A percentile compares a stretch with the other conserved stretches of the same genome.
These are phyloP conservation scores for Falcunculus frontatus DNA, from an alignment of 2,113 vertebrate species.

Conservation along the genomic window DNA sequence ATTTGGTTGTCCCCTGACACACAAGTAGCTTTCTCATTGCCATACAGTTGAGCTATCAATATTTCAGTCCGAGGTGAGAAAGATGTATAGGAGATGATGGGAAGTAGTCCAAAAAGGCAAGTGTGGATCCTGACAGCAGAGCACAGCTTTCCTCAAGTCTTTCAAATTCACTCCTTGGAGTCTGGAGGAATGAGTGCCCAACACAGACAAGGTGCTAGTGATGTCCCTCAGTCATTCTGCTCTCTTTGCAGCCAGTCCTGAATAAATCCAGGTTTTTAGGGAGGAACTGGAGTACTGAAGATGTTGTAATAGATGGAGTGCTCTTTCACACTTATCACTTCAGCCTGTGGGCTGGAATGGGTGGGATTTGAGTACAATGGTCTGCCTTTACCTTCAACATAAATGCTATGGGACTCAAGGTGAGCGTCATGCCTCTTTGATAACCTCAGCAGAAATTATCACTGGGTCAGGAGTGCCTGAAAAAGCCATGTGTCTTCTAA, in stretches of 20 bases:
- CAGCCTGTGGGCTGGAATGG: neutral
- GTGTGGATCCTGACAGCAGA: neutral
- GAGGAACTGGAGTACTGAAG: neutral
- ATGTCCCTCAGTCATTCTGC: neutral
- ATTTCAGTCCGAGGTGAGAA: neutral
- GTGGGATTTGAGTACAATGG: neutral
- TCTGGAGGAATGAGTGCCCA: neutral
- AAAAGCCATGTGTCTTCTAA: neutral
- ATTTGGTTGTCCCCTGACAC: neutral
- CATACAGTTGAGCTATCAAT: neutral
- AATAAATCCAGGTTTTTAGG: neutral
- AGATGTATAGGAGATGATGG: accelerated
- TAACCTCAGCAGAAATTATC: neutral
- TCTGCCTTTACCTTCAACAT: neutral
- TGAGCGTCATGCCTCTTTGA: neutral
- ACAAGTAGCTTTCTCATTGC: neutral
- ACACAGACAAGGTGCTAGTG: neutral
- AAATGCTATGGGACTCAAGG: neutral
- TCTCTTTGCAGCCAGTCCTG: neutral
- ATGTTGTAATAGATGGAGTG: neutral
- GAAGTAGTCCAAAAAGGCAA: neutral
- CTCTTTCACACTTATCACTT: neutral
- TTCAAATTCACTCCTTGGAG: neutral
- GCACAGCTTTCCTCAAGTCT: neutral
- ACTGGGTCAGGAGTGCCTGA: neutral